Evolutionary conservation across 2,113 vertebrate genomes (phyloP).

Genomic region (Triplophysa tibetana): DNA sequence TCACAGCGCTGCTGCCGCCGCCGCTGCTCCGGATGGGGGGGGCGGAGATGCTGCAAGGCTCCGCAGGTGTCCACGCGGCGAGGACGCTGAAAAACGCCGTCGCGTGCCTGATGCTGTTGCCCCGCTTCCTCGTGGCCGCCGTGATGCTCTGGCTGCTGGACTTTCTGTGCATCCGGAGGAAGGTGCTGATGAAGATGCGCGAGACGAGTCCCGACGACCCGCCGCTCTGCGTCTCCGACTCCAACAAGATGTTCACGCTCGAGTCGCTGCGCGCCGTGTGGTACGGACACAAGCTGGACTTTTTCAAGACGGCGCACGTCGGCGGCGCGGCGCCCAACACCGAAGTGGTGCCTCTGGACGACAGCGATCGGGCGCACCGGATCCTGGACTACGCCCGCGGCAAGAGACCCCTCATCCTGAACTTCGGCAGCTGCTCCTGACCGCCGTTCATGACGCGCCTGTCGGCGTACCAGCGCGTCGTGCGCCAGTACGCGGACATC

Average conservation of each 20-base stretch:
- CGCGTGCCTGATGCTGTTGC: slow-evolving; percentile 91
- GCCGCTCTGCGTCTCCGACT: slow-evolving; percentile 91
- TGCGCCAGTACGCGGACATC: slow-evolving; percentile 87
- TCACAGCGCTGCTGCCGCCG: slow-evolving; percentile 56
- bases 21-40: slow-evolving; percentile 64
- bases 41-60: slow-evolving; percentile 82
- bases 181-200: slow-evolving; percentile 80
- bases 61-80: slow-evolving; percentile 83
- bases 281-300: slow-evolving; percentile 97
- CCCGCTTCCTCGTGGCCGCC: slow-evolving; percentile 92
- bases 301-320: slow-evolving; percentile 91
- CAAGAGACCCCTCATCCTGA: slow-evolving; percentile 89
- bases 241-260: slow-evolving; percentile 93
- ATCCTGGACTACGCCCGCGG: slow-evolving; percentile 90
- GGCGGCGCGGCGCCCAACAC: slow-evolving; percentile 90
- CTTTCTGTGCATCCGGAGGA: slow-evolving; percentile 92
- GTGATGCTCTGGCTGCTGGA: slow-evolving; percentile 95
- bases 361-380: slow-evolving; percentile 72
- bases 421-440: slow-evolving; percentile 99
- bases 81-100: slow-evolving; percentile 86
- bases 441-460: slow-evolving; percentile 99
- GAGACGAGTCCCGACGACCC: slow-evolving; percentile 85
- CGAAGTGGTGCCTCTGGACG: slow-evolving; percentile 87
- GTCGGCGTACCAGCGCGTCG: slow-evolving; percentile 91
- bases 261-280: slow-evolving; percentile 95